Base-by-base conservation (phyloP, 2,888 invertebrate genomes). In the Ethmia dodecea region DNA sequence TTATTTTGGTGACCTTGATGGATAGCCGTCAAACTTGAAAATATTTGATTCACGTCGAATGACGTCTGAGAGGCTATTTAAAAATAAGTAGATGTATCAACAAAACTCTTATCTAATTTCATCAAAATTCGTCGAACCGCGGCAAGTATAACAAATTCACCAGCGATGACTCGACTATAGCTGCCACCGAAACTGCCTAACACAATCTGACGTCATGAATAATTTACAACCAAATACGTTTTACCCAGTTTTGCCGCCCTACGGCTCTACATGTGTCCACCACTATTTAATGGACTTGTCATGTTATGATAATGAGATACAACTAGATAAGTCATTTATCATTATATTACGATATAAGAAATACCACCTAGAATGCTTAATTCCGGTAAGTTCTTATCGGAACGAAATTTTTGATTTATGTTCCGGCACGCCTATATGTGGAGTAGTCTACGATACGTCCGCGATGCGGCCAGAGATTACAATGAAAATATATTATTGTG, bases 221-320 rank as follows among this genome's bases (percentile, higher is more conserved):
- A 60, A 52, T 51, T 53, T 49, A 66, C 50, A 53, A 52, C 50
- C 48, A 38, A 44, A 44, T 52, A 59, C 49, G 55, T 61, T 70
- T 65, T 58, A 55, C 60, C 42, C 39, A 38, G 51, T 54, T 55
- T 48, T 42, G 45, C 50, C 42, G 38, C 42, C 43, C 42, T 33
- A 40, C 25, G 42, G 47, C 60, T 59, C 56, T 62, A 68, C 67
- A 68, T 61, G 60, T 68, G 69, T 66, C 70, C 43, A 53, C 48
- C 43, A 53, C 48, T 48, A 56, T 63, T 54, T 84, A 84, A 86
- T 86, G 84, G 84, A 86, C 67, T 77, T 86, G 80, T 83, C 81
- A 74, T 86, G 86, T 86, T 83, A 84, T 83, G 80, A 55, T 79
- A 84, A 84, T 83, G 67, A 70, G 59, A 53, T 61, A 70, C 67